Evolutionary conservation across 1,140 invertebrate species (phyloP).

Genomic region (Drosophila nigrodunni): DNA sequence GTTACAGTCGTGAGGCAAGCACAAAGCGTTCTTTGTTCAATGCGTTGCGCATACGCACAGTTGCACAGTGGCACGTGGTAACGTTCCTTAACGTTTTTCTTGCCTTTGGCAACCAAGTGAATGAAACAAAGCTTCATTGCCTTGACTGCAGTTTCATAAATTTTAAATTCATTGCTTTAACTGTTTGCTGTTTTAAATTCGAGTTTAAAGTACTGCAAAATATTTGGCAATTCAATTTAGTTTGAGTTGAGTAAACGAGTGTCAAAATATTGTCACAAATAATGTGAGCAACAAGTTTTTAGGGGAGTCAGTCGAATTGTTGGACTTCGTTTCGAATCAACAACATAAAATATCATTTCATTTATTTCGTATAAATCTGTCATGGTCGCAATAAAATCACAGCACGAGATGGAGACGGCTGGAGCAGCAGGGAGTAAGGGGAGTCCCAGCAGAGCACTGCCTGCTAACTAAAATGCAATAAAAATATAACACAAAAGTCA

Average conservation of each 20-base stretch:
- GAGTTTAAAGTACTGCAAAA: too few species aligned
- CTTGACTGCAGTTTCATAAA: too few species aligned
- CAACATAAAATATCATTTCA: slow-evolving; percentile 75
- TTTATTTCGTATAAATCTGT: slow-evolving; percentile 74
- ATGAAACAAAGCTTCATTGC: slow-evolving; percentile 4
- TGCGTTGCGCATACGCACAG: slow-evolving; percentile 72
- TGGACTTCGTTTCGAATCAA: slow-evolving; percentile 57
- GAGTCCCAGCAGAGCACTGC: slow-evolving; percentile 38
- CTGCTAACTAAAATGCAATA: slow-evolving; percentile 74
- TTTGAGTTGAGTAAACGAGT: slow-evolving; percentile 21
- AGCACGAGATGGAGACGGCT: slow-evolving; percentile 2
- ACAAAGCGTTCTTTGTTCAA: slow-evolving; percentile 56
- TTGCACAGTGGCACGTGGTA: slow-evolving; percentile 67
- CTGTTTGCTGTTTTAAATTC: too few species aligned
- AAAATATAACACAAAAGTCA: slow-evolving; percentile 74
- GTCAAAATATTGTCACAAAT: slow-evolving; percentile 45
- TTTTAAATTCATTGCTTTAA: too few species aligned
- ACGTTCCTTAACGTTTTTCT: slow-evolving; percentile 8
- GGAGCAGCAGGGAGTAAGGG: neutral
- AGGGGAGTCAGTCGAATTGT: neutral
- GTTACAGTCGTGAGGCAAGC: slow-evolving; percentile 67
- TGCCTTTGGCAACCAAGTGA: slow-evolving; percentile 21
- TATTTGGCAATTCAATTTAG: too few species aligned
- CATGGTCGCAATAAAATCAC: slow-evolving; percentile 69
- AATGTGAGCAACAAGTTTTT: slow-evolving; percentile 15